Conservation (phyloP, 2,113 vertebrate species). For the Chaenogobius annularis region DNA sequence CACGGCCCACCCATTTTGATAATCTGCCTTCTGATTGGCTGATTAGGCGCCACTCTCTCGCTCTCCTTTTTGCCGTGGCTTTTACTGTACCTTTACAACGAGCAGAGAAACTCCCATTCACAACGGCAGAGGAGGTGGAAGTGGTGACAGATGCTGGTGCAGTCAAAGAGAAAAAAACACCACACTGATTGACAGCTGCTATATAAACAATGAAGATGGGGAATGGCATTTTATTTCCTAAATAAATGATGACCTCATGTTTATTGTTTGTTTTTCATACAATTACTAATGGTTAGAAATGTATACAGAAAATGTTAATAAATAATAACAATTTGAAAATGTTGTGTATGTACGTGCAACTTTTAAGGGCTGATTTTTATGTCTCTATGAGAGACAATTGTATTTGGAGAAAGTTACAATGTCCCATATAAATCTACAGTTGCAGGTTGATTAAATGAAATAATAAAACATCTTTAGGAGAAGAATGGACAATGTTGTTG, state of each 20-base stretch:
- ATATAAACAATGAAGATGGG: conserved; percentile 7
- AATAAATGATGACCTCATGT: background rate
- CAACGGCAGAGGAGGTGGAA: conserved; percentile 31
- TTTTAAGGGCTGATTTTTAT: too few species aligned
- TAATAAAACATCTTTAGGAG: too few species aligned
- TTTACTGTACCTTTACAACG: conserved; percentile 51
- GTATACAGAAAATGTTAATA: too few species aligned
- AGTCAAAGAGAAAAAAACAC: conserved; percentile 35
- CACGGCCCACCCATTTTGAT: conserved; percentile 22
- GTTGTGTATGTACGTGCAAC: too few species aligned
- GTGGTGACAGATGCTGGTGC: conserved; percentile 52
- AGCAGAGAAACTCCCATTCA: conserved; percentile 44
- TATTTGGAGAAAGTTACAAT: too few species aligned
- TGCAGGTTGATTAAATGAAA: too few species aligned
- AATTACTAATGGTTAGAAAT: background rate
- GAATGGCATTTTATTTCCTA: background rate
- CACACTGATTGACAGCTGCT: conserved; percentile 32
- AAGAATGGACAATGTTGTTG: too few species aligned
- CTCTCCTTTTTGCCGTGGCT: conserved; percentile 32
- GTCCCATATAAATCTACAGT: too few species aligned
- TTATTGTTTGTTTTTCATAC: background rate
- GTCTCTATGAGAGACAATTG: too few species aligned
- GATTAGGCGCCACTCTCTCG: conserved; percentile 56
- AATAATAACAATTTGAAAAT: too few species aligned
- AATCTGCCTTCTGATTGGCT: conserved; percentile 74